Percentiles rank a stretch among this genome's conserved stretches.
phyloP scores from a whole-genome alignment of 2,888 invertebrate genomes.

The Stomorhina lunata region DNA sequence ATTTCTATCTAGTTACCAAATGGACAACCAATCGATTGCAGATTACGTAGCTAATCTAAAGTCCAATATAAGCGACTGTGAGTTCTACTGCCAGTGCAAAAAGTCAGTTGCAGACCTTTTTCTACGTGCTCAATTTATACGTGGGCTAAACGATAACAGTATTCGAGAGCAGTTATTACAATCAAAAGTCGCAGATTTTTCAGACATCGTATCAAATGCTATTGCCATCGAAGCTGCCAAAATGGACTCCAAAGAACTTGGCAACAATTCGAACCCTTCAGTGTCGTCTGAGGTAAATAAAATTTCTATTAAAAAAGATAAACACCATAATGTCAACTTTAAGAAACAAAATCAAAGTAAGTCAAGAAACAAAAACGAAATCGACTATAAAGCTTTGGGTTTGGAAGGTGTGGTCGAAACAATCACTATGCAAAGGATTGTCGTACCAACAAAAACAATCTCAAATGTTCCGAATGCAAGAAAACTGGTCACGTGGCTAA shows the following conservation, averaged over 20 bases:
- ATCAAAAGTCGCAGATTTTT: constrained; percentile 17
- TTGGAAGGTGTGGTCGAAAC: neutral
- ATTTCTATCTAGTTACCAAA: constrained; percentile 36
- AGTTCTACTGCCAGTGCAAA: constrained; percentile 49
- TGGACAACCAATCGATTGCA: constrained; percentile 4
- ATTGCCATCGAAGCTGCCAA: constrained; percentile 30
- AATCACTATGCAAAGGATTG: constrained; percentile 28
- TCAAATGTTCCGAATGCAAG: constrained; percentile 29
- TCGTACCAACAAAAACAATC: constrained; percentile 25
- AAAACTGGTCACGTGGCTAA: constrained; percentile 32
- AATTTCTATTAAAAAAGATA: neutral
- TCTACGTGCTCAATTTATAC: constrained; percentile 46
- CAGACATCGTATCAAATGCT: constrained; percentile 23
- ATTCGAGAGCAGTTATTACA: constrained; percentile 40
- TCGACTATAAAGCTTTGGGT: neutral
- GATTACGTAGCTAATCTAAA: constrained; percentile 28
- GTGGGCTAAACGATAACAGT: constrained; percentile 27
- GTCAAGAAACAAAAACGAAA: neutral
- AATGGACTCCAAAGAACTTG: constrained; percentile 38
- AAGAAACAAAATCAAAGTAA: too few species aligned
- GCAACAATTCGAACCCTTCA: neutral
- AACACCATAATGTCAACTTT: neutral
- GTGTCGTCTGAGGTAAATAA: neutral
- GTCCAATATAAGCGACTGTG: constrained; percentile 25
- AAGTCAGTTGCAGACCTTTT: constrained; percentile 42